Base-by-base conservation (phyloP, 2,888 invertebrate genomes). In the Lomographa bimaculata region DNA sequence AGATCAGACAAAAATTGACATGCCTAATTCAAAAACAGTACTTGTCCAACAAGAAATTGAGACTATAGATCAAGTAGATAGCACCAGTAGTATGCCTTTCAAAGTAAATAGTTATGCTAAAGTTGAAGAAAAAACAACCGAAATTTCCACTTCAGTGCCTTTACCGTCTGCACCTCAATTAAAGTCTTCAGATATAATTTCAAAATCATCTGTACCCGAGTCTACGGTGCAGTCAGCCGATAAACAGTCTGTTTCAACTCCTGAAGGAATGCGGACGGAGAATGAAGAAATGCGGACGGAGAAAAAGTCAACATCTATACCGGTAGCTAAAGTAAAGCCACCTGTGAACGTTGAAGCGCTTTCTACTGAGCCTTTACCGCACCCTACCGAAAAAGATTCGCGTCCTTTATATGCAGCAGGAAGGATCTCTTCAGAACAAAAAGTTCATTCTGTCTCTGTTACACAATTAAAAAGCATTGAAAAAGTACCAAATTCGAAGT, bases 1-100 rank as follows among this genome's bases (percentile, higher is more conserved):
- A 19, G 28, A 28, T 7, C 7, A 34, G 2, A 29, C 24, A 26
- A 24, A 19, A 29, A 24, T 40, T 0, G 19, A 24, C 6, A 20
- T 14, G 10, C 27, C 8, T n/a, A 28, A 8, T 12, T 7, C 25
- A 23, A 16, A 29, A 1, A 2, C 18, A 8, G 3, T 7, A n/a
- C 5, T 11, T 5, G 16, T 26, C 3, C 11, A 20, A 7, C 14
- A 16, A 8, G 20, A 25, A 7, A 3, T 10, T 6, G 23, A 10
- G 7, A 1, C n/a, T 10, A 33, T 27, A 12, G 14, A 14, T 19
- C 6, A 26, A 36, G 28, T 27, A 18, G 34, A 19, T 7, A 33
- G 23, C 12, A 21, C 32, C 18, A 23, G 17, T 27, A 40, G 28
- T 7, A 10, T 8, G n/a, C 1, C 7, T 18, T 17, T 23, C 17